Evolutionary conservation across 2,888 invertebrate species (phyloP).

Genomic region (Orthosia incerta): DNA sequence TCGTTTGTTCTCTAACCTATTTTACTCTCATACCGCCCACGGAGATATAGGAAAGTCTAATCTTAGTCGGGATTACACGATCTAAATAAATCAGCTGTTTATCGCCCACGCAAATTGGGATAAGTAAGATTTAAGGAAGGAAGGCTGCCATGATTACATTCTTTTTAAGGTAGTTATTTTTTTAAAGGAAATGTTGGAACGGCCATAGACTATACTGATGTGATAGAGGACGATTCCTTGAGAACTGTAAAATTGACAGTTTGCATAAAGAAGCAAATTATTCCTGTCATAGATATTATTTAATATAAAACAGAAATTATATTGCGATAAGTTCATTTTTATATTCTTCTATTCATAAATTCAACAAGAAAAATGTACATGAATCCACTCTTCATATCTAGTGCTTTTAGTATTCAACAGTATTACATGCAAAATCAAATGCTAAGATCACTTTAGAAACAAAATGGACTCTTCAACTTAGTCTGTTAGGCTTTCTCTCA

Average conservation of each 20-base stretch:
- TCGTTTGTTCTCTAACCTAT: not conserved
- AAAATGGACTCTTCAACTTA: slow-evolving; percentile 30
- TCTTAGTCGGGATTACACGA: slow-evolving; percentile 43
- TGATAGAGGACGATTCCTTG: not conserved
- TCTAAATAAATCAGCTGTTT: slow-evolving; percentile 60
- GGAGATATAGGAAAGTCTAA: slow-evolving; percentile 28
- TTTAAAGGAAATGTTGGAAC: slow-evolving; percentile 3
- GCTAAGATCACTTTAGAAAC: slow-evolving; percentile 45
- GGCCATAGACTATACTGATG: not conserved
- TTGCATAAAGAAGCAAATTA: too few species aligned
- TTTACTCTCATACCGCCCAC: slow-evolving; percentile 10
- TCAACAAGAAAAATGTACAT: not conserved
- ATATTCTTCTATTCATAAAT: too few species aligned
- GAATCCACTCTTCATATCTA: not conserved
- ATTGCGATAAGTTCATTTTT: not conserved
- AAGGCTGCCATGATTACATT: slow-evolving; percentile 44
- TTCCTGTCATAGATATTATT: too few species aligned
- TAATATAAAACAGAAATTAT: not conserved
- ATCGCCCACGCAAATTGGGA: slow-evolving; percentile 54
- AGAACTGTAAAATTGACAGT: slow-evolving; percentile 10
- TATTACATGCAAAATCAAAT: slow-evolving; percentile 41
- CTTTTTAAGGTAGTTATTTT: slow-evolving; percentile 27
- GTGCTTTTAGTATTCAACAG: not conserved
- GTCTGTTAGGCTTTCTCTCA: slow-evolving; percentile 53
- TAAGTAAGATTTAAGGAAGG: slow-evolving; percentile 57